phyloP scores from a whole-genome alignment of 2,113 vertebrate genomes.

The Dermatemys mawii region DNA sequence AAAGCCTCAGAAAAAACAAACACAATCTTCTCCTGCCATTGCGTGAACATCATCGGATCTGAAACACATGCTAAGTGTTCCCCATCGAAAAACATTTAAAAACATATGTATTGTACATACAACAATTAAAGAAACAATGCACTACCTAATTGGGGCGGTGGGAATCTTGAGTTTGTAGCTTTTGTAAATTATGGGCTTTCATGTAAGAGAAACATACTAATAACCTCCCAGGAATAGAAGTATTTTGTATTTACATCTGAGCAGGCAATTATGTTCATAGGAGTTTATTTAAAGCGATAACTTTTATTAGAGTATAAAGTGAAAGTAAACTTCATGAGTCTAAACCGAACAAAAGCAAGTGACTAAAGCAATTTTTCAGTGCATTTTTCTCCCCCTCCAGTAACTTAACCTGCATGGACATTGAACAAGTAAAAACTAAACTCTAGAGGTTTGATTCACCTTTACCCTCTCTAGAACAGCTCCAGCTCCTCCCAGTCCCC shows the following conservation, averaged over 20 bases:
- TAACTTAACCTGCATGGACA: background rate
- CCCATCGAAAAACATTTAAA: no score
- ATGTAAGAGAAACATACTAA: background rate
- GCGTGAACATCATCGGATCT: background rate
- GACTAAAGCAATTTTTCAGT: background rate
- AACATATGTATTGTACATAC: background rate
- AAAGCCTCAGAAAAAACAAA: background rate
- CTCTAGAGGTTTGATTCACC: background rate
- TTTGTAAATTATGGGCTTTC: background rate
- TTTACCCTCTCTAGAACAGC: background rate
- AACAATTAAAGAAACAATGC: background rate
- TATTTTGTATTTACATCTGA: background rate
- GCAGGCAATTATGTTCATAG: background rate
- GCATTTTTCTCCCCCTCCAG: background rate
- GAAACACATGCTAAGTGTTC: background rate
- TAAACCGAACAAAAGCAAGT: background rate
- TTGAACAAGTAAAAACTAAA: background rate
- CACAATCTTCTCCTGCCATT: background rate
- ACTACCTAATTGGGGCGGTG: accelerated
- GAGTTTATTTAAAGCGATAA: background rate
- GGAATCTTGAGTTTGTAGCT: background rate
- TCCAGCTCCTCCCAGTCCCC: background rate
- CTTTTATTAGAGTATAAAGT: background rate
- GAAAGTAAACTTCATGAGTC: background rate
- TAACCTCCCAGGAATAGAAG: background rate